Base-by-base conservation (phyloP, 2,797 vertebrate species). In the Oreochromis grahami region DNA sequence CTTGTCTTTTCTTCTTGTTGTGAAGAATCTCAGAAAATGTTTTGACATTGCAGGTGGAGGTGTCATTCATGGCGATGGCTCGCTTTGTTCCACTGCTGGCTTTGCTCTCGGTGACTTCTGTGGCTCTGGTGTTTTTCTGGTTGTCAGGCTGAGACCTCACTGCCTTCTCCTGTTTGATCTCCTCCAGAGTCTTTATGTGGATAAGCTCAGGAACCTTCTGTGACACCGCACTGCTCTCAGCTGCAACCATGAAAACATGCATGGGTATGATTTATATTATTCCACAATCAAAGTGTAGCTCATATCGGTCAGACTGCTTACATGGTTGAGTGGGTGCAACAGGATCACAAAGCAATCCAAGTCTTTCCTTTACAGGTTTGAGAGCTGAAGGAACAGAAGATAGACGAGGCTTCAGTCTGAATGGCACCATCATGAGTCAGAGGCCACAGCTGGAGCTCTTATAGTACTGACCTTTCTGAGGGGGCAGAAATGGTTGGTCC, bases 161-260 rank as follows among this genome's bases (percentile, higher is more conserved):
- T 6, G 97, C 96, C 88, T 97, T 98, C 90, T 98, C 98, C 70
- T 96, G 95, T 8, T 95, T 97, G 86, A 99, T 99, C 93, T 99
- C 98, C 90, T 98, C 97, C 63, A 98, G 94, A 3, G 97, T 98
- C 95, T 99, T 99, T 86, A 99, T 97, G 1, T 90, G 96, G 45
- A 99, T 97, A 86, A 97, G 96, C 77, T 94, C 94, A 1, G 95
- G 76, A 24, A 91, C 81, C 50, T 94, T 91, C 3, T 83, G 95
- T 36, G 92, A 81, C 24, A 86, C 91, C 2, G 1, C 79, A 19
- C 32, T 78, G 3, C 65, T 58, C 15, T 94, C 92, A 34, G 51
- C 91, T 93, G 77, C 19, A 51, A 4, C 15, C 68, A 41, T 41
- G 11, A n/a, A 45, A 78, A 36, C 36, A 55, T 2, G 9, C 6